Evolutionary conservation across 1,140 invertebrate genomes (phyloP).

Genomic region (Drosophila azteca): DNA sequence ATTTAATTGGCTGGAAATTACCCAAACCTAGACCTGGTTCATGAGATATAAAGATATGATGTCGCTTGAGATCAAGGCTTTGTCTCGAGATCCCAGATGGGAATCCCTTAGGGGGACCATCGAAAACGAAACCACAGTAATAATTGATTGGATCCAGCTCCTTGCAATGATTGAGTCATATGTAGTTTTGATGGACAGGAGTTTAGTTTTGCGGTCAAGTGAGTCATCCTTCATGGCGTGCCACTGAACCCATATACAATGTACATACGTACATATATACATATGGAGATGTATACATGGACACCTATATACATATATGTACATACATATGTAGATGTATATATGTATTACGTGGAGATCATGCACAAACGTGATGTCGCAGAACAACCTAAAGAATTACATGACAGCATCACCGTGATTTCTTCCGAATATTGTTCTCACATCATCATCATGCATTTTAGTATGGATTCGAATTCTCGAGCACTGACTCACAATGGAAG

Average conservation of each 20-base stretch:
- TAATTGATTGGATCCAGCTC: not conserved
- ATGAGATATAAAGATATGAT: too few species aligned
- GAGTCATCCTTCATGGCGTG: not conserved
- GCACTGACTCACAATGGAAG: conserved; percentile 37
- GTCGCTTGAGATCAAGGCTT: too few species aligned
- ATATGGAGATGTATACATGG: not conserved
- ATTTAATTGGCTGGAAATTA: too few species aligned
- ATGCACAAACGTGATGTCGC: conserved; percentile 19
- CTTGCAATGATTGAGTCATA: conserved; percentile 1
- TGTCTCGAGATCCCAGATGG: too few species aligned
- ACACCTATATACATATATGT: too few species aligned
- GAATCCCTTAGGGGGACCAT: too few species aligned
- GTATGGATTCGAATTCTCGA: conserved; percentile 25
- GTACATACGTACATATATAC: too few species aligned
- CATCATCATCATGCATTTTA: too few species aligned
- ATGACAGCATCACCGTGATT: not conserved
- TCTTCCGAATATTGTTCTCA: not conserved
- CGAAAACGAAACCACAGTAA: conserved; percentile 1
- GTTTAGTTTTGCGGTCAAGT: not conserved
- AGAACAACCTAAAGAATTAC: not conserved
- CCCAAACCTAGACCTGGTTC: too few species aligned
- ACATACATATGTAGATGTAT: too few species aligned
- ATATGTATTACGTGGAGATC: conserved; percentile 4
- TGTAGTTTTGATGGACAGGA: not conserved
- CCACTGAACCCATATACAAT: too few species aligned